Conservation (phyloP, 2,888 invertebrate genomes). For the Idaea aversata region DNA sequence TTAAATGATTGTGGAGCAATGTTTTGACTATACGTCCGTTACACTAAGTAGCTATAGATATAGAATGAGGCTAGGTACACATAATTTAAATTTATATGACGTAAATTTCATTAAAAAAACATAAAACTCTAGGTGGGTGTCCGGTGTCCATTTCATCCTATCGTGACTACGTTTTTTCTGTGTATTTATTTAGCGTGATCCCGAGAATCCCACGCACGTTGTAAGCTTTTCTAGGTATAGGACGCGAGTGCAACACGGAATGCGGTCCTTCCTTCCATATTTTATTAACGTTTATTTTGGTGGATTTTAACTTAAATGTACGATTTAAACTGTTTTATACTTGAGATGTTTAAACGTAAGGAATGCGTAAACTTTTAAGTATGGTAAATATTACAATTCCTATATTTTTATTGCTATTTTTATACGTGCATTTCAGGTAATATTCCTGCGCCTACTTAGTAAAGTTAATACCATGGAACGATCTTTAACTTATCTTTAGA, state of each 20-base stretch:
- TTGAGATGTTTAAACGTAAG: neutral
- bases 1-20: neutral
- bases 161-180: slow-evolving; percentile 38
- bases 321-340: slow-evolving; percentile 15
- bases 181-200: slow-evolving; percentile 49
- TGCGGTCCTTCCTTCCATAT: slow-evolving; percentile 39
- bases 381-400: neutral
- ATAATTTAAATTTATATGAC: neutral
- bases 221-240: slow-evolving; percentile 59
- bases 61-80: neutral
- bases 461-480: neutral
- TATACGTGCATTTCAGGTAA: neutral
- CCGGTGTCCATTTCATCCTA: slow-evolving; percentile 40
- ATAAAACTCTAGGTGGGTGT: slow-evolving; percentile 28
- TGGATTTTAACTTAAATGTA: slow-evolving; percentile 26
- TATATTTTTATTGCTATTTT: neutral
- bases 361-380: neutral
- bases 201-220: slow-evolving; percentile 53
- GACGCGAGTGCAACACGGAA: slow-evolving; percentile 51
- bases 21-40: neutral
- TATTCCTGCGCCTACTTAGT: neutral
- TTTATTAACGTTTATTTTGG: neutral
- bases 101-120: neutral
- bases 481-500: neutral
- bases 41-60: neutral